These are phyloP conservation scores for Saimiri boliviensis DNA, from an alignment of 2,113 vertebrate species.

Conservation along the genomic window DNA sequence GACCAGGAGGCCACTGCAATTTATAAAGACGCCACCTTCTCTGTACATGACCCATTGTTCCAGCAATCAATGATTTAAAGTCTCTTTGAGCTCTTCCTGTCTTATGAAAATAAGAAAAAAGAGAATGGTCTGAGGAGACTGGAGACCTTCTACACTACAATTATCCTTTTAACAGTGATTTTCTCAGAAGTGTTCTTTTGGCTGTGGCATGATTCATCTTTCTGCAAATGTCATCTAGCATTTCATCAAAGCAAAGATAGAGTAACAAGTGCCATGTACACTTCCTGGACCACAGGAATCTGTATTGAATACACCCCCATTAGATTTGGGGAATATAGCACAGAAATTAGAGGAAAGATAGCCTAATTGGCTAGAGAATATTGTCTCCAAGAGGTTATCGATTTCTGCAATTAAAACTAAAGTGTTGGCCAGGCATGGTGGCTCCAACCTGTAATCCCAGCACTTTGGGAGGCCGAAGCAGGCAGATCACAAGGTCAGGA, in stretches of 20 bases:
- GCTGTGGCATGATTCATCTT: conserved; percentile 51
- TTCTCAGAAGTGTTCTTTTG: conserved; percentile 52
- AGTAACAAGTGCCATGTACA: background rate
- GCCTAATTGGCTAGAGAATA: background rate
- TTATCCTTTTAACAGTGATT: conserved; percentile 24
- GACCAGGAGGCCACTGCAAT: background rate
- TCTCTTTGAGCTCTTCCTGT: background rate
- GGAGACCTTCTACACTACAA: conserved; percentile 49
- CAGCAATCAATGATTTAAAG: background rate
- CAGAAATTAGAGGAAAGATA: background rate
- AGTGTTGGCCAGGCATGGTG: background rate
- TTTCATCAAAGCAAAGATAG: conserved; percentile 37
- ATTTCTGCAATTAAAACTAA: background rate
- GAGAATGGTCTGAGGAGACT: background rate
- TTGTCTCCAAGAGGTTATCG: background rate
- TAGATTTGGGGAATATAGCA: background rate
- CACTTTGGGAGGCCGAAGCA: too few species aligned
- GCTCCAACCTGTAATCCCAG: too few species aligned
- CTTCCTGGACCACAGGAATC: background rate
- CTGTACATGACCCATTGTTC: background rate
- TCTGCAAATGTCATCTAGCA: conserved; percentile 12
- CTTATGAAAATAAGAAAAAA: background rate
- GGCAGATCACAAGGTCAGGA: too few species aligned
- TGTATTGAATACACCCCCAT: background rate
- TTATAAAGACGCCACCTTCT: background rate